A percentile compares a stretch with the other conserved stretches of the same genome.
These are phyloP conservation scores for Horisme vitalbata DNA, from an alignment of 2,888 invertebrate species.

Conservation along the genomic window DNA sequence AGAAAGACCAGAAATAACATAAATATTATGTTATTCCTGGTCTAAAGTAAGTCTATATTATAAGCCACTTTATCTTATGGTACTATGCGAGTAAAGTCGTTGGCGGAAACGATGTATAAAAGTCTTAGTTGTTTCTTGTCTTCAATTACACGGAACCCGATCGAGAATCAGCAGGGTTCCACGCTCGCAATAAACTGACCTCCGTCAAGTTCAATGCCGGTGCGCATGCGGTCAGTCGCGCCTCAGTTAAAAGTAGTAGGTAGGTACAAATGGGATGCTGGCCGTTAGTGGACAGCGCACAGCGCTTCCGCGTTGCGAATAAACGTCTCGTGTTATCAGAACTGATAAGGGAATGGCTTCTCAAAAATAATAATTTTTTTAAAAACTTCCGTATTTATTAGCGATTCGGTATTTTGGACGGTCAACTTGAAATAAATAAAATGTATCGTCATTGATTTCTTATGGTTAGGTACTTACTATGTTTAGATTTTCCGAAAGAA, in stretches of 20 bases:
- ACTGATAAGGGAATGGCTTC: not conserved
- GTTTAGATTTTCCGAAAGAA: too few relatives aligned
- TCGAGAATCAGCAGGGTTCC: conserved; percentile 5
- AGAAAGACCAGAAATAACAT: too few relatives aligned
- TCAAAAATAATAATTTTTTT: conserved; percentile 1
- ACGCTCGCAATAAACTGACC: conserved; percentile 31
- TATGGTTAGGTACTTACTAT: too few relatives aligned
- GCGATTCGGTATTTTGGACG: not conserved
- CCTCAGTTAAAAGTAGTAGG: conserved; percentile 11
- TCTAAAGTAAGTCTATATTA: too few relatives aligned
- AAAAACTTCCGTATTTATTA: not conserved
- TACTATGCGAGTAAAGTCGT: too few relatives aligned
- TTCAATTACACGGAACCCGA: conserved; percentile 22
- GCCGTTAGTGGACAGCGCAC: not conserved
- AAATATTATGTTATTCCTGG: too few relatives aligned
- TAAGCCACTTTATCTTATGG: too few relatives aligned
- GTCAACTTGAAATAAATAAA: too few relatives aligned
- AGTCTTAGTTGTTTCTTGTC: too few relatives aligned
- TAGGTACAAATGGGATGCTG: conserved; percentile 11
- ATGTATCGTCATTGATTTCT: too few relatives aligned
- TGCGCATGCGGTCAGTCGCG: conserved; percentile 23
- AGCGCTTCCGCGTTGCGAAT: conserved; percentile 10
- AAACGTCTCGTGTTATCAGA: not conserved
- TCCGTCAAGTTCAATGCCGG: conserved; percentile 35
- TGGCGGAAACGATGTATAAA: not conserved